Conservation (phyloP, 2,113 vertebrate species). For the Puntigrus tetrazona region DNA sequence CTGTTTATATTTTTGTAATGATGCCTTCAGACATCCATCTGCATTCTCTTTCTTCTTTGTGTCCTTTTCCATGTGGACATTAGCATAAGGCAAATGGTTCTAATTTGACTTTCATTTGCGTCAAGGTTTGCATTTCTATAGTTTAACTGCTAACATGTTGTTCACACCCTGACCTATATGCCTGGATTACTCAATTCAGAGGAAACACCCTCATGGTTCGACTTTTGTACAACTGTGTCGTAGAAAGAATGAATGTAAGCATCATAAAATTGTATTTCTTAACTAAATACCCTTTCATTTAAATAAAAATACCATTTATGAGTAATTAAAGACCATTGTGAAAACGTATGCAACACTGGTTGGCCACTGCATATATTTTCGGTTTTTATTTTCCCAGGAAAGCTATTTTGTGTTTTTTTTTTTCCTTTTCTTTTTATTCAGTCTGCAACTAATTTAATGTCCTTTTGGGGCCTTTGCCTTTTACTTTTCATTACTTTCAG, state of each 20-base stretch:
- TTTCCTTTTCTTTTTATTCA: neutral
- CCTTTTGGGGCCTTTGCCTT: neutral
- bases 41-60: conserved; percentile 50
- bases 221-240: neutral
- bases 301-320: neutral
- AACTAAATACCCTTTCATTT: neutral
- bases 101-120: conserved; percentile 40
- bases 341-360: neutral
- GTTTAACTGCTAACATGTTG: conserved; percentile 29
- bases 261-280: neutral
- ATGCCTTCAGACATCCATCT: conserved; percentile 44
- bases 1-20: conserved; percentile 23
- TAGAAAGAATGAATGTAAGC: neutral
- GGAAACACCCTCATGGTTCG: conserved; percentile 25
- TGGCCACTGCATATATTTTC: neutral
- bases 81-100: conserved; percentile 51
- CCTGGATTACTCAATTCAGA: conserved; percentile 1
- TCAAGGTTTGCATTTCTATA: conserved; percentile 56
- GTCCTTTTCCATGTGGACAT: conserved; percentile 23
- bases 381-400: no score
- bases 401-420: neutral
- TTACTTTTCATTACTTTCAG: conserved; percentile 17
- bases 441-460: conserved; percentile 10
- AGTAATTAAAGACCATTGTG: neutral
- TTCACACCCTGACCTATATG: conserved; percentile 9